These are phyloP conservation scores for Formicarius rufipectus DNA, from an alignment of 2,113 vertebrate species.

Conservation along the genomic window DNA sequence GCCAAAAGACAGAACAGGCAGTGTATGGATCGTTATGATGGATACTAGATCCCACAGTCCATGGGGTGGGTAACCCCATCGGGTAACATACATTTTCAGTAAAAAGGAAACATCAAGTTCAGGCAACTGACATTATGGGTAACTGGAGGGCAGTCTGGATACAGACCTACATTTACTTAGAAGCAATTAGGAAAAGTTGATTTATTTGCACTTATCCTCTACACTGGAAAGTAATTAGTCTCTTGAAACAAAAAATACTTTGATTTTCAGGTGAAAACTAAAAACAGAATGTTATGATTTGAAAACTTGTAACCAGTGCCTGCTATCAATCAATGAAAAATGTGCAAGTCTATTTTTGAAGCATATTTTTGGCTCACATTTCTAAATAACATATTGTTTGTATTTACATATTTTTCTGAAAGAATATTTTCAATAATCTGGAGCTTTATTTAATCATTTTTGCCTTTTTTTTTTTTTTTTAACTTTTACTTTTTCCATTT, in stretches of 20 bases:
- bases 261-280: constrained; percentile 7
- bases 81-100: background rate
- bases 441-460: constrained; percentile 52
- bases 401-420: constrained; percentile 52
- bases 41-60: fast-evolving
- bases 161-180: fast-evolving
- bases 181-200: background rate
- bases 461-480: background rate
- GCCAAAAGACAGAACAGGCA: background rate
- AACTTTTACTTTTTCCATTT: constrained; percentile 20
- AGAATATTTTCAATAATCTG: constrained; percentile 50
- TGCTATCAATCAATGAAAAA: constrained; percentile 40
- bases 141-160: background rate
- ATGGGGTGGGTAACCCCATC: fast-evolving
- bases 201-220: background rate
- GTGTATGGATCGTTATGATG: background rate
- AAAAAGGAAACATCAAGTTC: background rate
- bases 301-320: background rate
- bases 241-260: background rate
- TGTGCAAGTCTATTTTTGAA: constrained; percentile 48
- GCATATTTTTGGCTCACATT: constrained; percentile 26
- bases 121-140: background rate
- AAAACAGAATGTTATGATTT: background rate
- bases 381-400: constrained; percentile 62
- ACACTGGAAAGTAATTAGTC: background rate